These are phyloP conservation scores for Acipenser transmontanus DNA, from an alignment of 2,797 vertebrate genomes.

Conservation along the genomic window DNA sequence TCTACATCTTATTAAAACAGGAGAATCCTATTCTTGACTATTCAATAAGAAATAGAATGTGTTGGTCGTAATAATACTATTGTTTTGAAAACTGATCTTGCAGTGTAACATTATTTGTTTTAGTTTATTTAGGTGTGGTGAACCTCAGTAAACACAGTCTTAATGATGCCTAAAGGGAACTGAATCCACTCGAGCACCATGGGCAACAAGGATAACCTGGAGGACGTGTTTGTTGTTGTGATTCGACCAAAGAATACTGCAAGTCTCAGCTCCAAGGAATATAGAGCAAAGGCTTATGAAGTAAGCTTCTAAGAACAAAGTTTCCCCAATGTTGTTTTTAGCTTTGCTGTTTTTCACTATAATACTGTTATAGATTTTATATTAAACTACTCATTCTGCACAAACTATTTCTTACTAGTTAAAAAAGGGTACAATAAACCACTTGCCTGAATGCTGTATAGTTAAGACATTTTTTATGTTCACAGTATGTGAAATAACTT, in stretches of 20 bases:
- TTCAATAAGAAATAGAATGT: background rate
- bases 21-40: too few species aligned
- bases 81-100: background rate
- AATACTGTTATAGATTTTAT: background rate
- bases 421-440: background rate
- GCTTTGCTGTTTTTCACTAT: background rate
- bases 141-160: background rate
- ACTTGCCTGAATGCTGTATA: background rate
- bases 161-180: slow-evolving; percentile 4
- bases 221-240: slow-evolving; percentile 88
- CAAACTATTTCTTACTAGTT: background rate
- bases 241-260: slow-evolving; percentile 91
- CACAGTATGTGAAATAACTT: too few species aligned
- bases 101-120: background rate
- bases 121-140: slow-evolving; percentile 10
- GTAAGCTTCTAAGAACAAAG: slow-evolving; percentile 47
- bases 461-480: too few species aligned
- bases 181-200: slow-evolving; percentile 49
- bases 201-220: slow-evolving; percentile 82
- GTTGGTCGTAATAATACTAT: background rate
- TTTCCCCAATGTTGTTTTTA: background rate
- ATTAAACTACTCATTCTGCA: background rate
- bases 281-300: slow-evolving; percentile 93
- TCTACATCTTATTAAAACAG: too few species aligned
- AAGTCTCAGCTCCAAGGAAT: slow-evolving; percentile 93